Conservation (phyloP, 64 coral and sea anemone genomes). For the Stichodactyla helianthus region DNA sequence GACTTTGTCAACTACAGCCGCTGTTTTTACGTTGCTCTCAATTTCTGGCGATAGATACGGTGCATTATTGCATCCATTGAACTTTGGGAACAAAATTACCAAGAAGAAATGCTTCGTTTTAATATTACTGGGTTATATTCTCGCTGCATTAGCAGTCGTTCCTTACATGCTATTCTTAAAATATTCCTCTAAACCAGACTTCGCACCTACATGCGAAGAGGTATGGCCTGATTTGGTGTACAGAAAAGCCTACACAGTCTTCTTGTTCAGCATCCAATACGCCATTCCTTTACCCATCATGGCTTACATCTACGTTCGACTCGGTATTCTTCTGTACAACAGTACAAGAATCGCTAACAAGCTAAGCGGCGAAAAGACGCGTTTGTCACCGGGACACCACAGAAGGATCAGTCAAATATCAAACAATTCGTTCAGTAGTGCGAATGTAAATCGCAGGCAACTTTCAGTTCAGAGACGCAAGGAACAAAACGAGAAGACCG, state of each 20-base stretch:
- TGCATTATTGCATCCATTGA: conserved; percentile 75
- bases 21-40: conserved; percentile 72
- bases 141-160: conserved; percentile 33
- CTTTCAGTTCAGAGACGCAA: conserved; percentile 50
- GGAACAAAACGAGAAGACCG: conserved; percentile 66
- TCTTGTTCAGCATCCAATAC: conserved; percentile 70
- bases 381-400: not conserved
- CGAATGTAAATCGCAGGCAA: not conserved
- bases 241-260: conserved; percentile 63
- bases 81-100: conserved; percentile 67
- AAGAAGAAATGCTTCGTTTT: conserved; percentile 41
- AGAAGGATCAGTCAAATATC: not conserved
- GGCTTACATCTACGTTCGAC: conserved; percentile 43
- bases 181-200: not conserved
- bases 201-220: conserved; percentile 27
- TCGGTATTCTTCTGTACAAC: conserved; percentile 62
- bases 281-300: conserved; percentile 68
- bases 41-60: conserved; percentile 71
- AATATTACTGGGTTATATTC: conserved; percentile 38
- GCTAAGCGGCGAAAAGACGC: conserved; percentile 17
- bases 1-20: conserved; percentile 58
- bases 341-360: conserved; percentile 47
- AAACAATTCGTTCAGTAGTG: not conserved
- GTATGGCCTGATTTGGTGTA: conserved; percentile 34
- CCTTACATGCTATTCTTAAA: conserved; percentile 46